Conservation (phyloP, 2,113 vertebrate genomes). For the Columbina picui region DNA sequence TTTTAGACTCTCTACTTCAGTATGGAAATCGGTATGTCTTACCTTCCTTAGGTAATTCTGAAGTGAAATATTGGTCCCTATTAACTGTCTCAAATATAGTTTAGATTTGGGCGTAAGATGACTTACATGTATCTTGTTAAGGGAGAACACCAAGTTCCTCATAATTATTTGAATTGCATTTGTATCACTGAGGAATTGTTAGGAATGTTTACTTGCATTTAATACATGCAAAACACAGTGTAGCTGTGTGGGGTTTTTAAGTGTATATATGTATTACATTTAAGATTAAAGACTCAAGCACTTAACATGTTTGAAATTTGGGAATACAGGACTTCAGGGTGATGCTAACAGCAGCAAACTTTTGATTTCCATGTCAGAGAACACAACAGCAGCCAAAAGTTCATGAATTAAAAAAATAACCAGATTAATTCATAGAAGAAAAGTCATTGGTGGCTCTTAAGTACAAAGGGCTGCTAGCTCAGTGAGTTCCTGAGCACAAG, state of each 20-base stretch:
- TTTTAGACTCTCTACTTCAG: not conserved
- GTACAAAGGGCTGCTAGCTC: not conserved
- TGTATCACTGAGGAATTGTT: not conserved
- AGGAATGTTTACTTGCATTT: not conserved
- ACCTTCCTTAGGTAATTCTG: not conserved
- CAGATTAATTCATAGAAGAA: not conserved
- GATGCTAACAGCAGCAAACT: not conserved
- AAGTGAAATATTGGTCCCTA: not conserved
- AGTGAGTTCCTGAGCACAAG: not conserved
- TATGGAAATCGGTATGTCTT: not conserved
- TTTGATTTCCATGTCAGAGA: not conserved
- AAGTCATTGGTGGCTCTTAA: not conserved
- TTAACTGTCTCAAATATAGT: not conserved
- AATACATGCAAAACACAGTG: not conserved
- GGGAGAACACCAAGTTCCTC: not conserved
- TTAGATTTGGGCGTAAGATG: not conserved
- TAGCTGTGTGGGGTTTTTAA: not conserved
- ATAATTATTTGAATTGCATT: not conserved
- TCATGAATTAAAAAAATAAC: not conserved
- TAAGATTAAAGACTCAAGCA: not conserved
- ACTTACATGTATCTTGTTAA: not conserved
- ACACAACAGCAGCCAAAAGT: not conserved
- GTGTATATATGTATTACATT: not conserved
- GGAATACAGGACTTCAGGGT: not conserved
- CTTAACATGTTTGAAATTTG: not conserved